Base-by-base conservation (phyloP, 2,888 invertebrate genomes). In the Ennomos erosarius region DNA sequence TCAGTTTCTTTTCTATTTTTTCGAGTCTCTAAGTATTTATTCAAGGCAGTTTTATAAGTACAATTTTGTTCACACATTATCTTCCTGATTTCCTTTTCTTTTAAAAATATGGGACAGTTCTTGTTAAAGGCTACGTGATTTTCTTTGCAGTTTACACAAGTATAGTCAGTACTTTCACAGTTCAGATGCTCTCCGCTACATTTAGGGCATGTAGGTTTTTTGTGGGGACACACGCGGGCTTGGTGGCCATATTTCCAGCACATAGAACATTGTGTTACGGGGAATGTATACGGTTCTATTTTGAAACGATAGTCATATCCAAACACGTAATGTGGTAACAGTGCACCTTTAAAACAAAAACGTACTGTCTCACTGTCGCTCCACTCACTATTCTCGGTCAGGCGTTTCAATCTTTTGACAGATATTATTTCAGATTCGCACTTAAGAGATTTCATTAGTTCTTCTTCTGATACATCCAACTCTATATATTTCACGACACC, bases 201-300 rank as follows among this genome's bases (percentile, higher is more conserved):
- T 53, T 62, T 68, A 0, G 67, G 65, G n/a, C 67, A 67, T 3
- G 40, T 0, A 3, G 8, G 8, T 10, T 42, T 59, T 34, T 61
- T 58, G 0, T 35, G 43, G 1, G 64, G 61, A 34, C 67, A 69
- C 1, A 10, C 9, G 8, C 26, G 33, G 4, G 26, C 0, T 8
- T 42, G 1, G 33, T 69, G 67, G 0, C 67, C 69, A 34, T 13
- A 67, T 10, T 42, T 34, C 69, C 68, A 65, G 36, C 64, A 68
- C 9, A 38, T 13, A 0, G 64, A 61, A 26, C 67, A 68, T 36
- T 70, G 67, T 0, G 65, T 55, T 0, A 70, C 70, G 0, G 67
- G 68, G 9, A 65, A 67, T 0, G 42, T 56, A 37, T 66, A 70
- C 1, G 62, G 56, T 38, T 67, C 59, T 5, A 67, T 62, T 9